A percentile compares a stretch with the other conserved stretches of the same genome.
Evolutionary conservation across 2,113 vertebrate genomes (phyloP).

Genomic region (Microcebus jonahi): DNA sequence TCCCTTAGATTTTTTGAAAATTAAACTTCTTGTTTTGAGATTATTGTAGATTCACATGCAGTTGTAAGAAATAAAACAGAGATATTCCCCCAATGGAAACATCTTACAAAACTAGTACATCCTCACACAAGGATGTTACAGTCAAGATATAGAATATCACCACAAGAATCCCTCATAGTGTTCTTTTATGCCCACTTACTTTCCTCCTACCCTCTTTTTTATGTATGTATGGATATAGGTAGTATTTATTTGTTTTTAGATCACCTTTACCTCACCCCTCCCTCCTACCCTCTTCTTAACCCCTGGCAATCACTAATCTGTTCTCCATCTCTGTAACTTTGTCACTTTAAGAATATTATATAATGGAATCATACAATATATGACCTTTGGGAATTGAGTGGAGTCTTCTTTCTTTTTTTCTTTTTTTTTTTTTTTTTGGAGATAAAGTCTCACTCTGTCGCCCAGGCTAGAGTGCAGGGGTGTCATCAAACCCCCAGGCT

Average conservation of each 20-base stretch:
- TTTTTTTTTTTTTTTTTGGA: neutral
- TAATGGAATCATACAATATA: neutral
- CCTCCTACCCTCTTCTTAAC: neutral
- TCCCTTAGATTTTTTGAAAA: neutral
- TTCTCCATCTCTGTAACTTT: neutral
- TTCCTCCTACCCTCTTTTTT: neutral
- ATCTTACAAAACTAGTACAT: neutral
- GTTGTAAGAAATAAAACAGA: neutral
- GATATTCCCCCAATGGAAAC: neutral
- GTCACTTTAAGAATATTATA: neutral
- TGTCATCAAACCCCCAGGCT: neutral
- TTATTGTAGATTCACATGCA: neutral
- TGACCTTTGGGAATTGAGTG: neutral
- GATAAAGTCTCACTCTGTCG: neutral
- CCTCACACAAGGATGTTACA: neutral
- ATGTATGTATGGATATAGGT: no score
- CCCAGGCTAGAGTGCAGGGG: neutral
- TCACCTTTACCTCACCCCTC: no score
- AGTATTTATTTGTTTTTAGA: no score
- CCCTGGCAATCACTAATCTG: neutral
- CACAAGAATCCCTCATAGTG: neutral
- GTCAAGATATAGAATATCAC: neutral
- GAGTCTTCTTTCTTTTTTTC: neutral
- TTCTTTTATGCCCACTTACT: neutral
- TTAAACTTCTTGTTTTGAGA: conserved; percentile 24